phyloP scores from a whole-genome alignment of 2,888 invertebrate species.

The Argyra leucocephala region DNA sequence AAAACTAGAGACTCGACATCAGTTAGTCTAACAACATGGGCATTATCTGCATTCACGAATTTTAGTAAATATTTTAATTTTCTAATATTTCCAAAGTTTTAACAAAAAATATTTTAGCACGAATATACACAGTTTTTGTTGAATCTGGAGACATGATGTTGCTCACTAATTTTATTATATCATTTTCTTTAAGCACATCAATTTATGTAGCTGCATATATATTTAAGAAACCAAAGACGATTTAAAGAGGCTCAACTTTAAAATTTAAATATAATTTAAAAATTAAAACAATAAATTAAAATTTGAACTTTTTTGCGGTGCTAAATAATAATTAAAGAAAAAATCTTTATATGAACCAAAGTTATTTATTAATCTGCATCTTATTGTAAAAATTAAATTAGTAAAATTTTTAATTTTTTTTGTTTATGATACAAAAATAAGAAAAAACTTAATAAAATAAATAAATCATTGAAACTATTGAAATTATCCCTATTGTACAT shows the following conservation, averaged over 20 bases:
- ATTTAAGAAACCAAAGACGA: slow-evolving; percentile 49
- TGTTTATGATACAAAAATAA: too few relatives aligned
- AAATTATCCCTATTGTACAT: slow-evolving; percentile 24
- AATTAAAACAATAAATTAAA: too few relatives aligned
- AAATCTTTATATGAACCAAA: too few relatives aligned
- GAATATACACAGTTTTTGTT: slow-evolving; percentile 68
- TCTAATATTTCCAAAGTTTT: neutral
- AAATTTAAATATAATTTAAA: neutral
- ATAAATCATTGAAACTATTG: slow-evolving; percentile 31
- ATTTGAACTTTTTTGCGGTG: too few relatives aligned
- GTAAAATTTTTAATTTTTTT: too few relatives aligned
- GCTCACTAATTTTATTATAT: slow-evolving; percentile 63
- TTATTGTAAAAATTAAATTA: too few relatives aligned
- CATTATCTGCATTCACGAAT: slow-evolving; percentile 71
- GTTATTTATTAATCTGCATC: too few relatives aligned
- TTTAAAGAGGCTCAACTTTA: slow-evolving; percentile 16
- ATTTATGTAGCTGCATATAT: slow-evolving; percentile 62
- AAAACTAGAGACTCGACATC: slow-evolving; percentile 62
- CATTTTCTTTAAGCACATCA: slow-evolving; percentile 57
- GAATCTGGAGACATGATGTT: slow-evolving; percentile 67
- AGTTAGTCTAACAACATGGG: slow-evolving; percentile 70
- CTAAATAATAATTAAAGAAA: too few relatives aligned
- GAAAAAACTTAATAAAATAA: neutral
- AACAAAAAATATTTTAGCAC: slow-evolving; percentile 50
- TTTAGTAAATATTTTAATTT: slow-evolving; percentile 52